phyloP scores from a whole-genome alignment of 2,888 invertebrate genomes.

The Limenitis camilla region DNA sequence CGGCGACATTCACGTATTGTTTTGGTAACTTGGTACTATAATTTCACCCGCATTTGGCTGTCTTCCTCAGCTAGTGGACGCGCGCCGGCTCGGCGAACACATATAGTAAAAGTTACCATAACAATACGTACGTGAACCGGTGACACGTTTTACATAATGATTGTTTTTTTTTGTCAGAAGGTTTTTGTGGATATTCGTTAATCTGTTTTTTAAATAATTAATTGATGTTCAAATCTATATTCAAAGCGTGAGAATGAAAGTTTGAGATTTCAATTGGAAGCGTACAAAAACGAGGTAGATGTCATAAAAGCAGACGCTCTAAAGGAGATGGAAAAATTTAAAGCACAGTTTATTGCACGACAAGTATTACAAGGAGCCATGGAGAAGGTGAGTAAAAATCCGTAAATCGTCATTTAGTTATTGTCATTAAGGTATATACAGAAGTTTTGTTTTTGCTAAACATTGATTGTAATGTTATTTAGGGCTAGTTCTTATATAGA shows the following conservation, averaged over 20 bases:
- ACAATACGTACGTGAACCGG: no score
- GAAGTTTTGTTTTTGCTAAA: neutral
- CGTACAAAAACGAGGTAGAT: constrained; percentile 95
- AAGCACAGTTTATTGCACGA: constrained; percentile 85
- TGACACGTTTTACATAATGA: no score
- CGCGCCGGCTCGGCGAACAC: no score
- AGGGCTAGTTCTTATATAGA: neutral
- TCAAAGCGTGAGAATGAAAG: constrained; percentile 90
- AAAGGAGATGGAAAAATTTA: constrained; percentile 83
- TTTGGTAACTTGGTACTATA: no score
- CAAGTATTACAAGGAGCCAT: constrained; percentile 62
- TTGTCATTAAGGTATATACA: neutral
- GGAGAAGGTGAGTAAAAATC: constrained; percentile 38
- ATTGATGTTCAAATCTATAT: neutral
- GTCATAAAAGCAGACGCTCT: constrained; percentile 87
- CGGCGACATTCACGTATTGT: no score
- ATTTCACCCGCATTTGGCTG: no score
- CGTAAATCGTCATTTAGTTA: no score
- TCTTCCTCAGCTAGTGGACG: no score
- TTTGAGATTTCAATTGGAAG: constrained; percentile 91
- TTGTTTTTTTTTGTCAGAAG: no score
- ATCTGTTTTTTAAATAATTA: neutral
- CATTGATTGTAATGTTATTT: neutral
- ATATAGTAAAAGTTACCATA: no score
- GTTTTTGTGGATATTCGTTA: neutral